Base-by-base conservation (phyloP, 2,888 invertebrate species). In the Corythucha ciliata region DNA sequence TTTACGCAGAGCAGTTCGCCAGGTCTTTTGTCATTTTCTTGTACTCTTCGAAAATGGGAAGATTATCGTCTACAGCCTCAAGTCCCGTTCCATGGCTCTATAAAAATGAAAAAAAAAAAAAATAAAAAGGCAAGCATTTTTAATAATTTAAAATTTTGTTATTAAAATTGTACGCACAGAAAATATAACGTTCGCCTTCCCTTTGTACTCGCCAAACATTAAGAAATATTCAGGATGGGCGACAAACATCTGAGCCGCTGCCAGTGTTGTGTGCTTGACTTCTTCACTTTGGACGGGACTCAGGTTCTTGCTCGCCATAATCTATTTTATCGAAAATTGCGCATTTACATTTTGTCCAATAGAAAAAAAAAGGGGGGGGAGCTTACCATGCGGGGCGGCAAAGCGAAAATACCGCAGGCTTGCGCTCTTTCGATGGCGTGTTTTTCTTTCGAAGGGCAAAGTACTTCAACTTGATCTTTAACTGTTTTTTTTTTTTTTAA, bases 391-490 rank as follows among this genome's bases (percentile, higher is more conserved):
- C 69, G 68, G 0, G 81, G 76, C 1, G 83, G 81, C 4, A 78
- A 74, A 61, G 75, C 68, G 0, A 74, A 78, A 22, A 81, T 67
- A 64, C 81, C 74, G 64, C 83, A 83, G 2, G 69, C 71, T 1
- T 69, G 64, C 64, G 71, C 78, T 48, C 78, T 72, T 1, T 69
- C 61, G 1, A 80, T 64, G 0, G 71, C 55, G 8, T 74, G 75
- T 1, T 75, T 69, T 5, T 78, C 79, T 6, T 78, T 79, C 62
- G 76, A 72, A 0, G 77, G 71, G 63, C 83, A 83, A 0, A 83
- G 69, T 1, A 83, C 69, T 59, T 76, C 75, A 60, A 53, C 20
- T 8, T 53, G 26, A 20, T 51, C 51, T 16, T 34, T 45, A 12
- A 42, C 51, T 45, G 45, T 20, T 5, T n/a, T n/a, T 39, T 20